Base-by-base conservation (phyloP, 2,888 invertebrate species). In the Dasysyrphus albostriatus region DNA sequence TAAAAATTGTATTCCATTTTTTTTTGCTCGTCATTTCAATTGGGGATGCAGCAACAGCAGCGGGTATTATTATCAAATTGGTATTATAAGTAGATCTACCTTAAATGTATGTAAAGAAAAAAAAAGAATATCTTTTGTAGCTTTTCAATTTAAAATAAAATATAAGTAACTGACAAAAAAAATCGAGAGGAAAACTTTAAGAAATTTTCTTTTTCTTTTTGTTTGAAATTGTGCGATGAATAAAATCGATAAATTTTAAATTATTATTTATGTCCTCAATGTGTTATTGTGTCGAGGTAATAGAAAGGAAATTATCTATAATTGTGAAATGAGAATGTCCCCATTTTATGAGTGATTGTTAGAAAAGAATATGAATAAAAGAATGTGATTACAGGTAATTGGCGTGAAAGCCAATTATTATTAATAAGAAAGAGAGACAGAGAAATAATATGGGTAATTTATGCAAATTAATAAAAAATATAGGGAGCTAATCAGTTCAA, bases 41-140 rank as follows among this genome's bases (percentile, higher is more conserved):
- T 51, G 37, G 63, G 16, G 39, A 16, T 51, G 39, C 56, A 49
- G 29, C 51, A 29, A 32, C 56, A 49, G 29, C 51, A 29, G 34
- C 44, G 58, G 67, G 47, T 78, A 69, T 65, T 75, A 83, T 75
- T 75, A 83, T 79, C 54, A 70, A 79, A 74, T 79, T 70, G 70
- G 47, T 70, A 19, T 47, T 65, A 47, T 49, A 47, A 14, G 42
- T 29, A 63, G 10, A 16, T n/a, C 29, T 24, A 61, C 19, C 3
- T 16, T 42, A 65, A 58, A 59, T 67, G 59, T 69, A 51, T 75
- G 69, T 42, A 63, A 49, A n/a, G 61, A 12, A 24, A 34, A 7
- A 39, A 59, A 12, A 24, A 34, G 3, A n/a, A 24, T 54, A 39
- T 56, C 58, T 76, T 75, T 82, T 70, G 56, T 76, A 63, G 47